Evolutionary conservation across 23 tunicate species (phyloP), one percentile per base, ranked within the genome.

Genomic region (Aplidium turbinatum): DNA sequence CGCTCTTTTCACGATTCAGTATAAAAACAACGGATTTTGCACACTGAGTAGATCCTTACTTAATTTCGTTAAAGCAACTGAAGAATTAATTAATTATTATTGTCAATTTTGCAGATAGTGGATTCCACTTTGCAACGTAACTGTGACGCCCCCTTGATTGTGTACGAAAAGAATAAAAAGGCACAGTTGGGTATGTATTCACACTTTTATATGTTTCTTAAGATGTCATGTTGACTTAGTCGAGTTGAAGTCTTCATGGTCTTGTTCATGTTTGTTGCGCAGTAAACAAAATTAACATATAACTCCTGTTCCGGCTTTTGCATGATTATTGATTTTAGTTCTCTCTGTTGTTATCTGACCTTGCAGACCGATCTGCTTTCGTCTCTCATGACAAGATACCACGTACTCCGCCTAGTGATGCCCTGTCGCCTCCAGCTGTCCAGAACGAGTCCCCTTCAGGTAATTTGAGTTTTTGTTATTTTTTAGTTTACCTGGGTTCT

Each of bases 351-450:
- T 9, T 9, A 42, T 42, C 50, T 42, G 13, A 42, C 50, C 50
- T 11, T 47, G 39, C 31, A 76, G 82, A 62, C 31, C 71, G 71
- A 29, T 31, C 58, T 76, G 82, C 82, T 3, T 76, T 76, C 47
- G 42, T 61, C 39, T 62, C 82, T 16, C 71, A 33, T 38, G 82
- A 76, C 35, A 76, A 61, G 47, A 62, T 76, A 4, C 71, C 34
- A n/a, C 69, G 82, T n/a, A 76, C 82, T 3, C 82, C 82, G 3
- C 82, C 72, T 22, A 1, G 19, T n/a, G n/a, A n/a, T n/a, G n/a
- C n/a, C n/a, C n/a, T 16, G 50, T 9, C 13, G 16, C 50, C 13
- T 42, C 50, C 13, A 42, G 13, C 16, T 42, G 50, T 42, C 50
- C 50, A 9, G 50, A 42, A 42, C 11, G 13, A 9, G 50, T 42